These are phyloP conservation scores for Papilio dardanus DNA, from an alignment of 1,140 invertebrate species.

Conservation along the genomic window DNA sequence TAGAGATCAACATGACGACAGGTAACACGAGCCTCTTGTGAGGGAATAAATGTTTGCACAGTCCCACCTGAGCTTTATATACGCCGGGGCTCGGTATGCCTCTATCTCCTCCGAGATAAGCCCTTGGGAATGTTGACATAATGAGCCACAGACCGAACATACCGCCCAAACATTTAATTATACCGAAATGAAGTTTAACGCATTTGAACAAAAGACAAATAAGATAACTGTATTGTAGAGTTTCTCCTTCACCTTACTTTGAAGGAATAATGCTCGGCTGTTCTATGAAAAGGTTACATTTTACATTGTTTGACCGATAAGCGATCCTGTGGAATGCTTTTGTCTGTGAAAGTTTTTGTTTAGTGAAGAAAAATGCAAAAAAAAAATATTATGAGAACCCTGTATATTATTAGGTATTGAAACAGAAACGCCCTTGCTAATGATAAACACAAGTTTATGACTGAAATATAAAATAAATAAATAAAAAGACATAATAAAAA, in stretches of 20 bases:
- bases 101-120: conserved; percentile 74
- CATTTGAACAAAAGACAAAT: conserved; percentile 43
- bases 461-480: not conserved
- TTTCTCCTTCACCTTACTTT: conserved; percentile 23
- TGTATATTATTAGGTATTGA: too few species aligned
- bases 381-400: too few species aligned
- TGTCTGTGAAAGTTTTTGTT: too few species aligned
- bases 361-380: too few species aligned
- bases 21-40: conserved; percentile 45
- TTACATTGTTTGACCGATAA: conserved; percentile 36
- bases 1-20: conserved; percentile 59
- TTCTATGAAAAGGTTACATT: conserved; percentile 24
- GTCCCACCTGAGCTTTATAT: conserved; percentile 66
- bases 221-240: conserved; percentile 34
- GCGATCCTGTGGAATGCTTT: conserved; percentile 4
- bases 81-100: conserved; percentile 51
- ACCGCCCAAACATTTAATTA: conserved; percentile 60
- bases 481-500: not conserved
- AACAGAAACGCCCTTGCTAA: too few species aligned
- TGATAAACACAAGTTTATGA: not conserved
- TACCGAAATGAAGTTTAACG: conserved; percentile 43
- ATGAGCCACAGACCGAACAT: conserved; percentile 70
- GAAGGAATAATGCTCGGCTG: not conserved
- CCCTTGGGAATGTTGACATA: conserved; percentile 77
- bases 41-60: conserved; percentile 69